Evolutionary conservation across 2,888 invertebrate genomes (phyloP).

Genomic region (Zeuzera pyrina): DNA sequence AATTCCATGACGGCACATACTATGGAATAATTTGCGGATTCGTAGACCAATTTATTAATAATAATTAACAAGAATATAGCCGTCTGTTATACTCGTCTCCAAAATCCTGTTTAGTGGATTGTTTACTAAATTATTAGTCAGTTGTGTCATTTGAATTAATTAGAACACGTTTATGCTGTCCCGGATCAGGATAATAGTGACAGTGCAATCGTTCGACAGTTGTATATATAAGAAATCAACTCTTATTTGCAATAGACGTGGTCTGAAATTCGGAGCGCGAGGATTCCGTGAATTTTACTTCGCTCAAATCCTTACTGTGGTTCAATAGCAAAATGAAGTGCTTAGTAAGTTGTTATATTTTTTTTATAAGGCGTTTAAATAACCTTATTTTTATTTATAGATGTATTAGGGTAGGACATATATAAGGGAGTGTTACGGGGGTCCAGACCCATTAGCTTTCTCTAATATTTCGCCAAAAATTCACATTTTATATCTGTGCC

Average conservation of each 20-base stretch:
- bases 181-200: no score
- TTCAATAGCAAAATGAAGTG: constrained; percentile 9
- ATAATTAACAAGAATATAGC: no score
- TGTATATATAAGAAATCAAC: background rate
- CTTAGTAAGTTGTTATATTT: constrained; percentile 7
- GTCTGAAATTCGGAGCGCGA: background rate
- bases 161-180: background rate
- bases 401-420: background rate
- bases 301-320: no score
- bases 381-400: background rate
- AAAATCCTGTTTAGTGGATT: background rate
- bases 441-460: no score
- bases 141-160: background rate
- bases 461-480: no score
- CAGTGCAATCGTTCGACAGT: no score
- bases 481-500: no score
- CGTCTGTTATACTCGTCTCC: background rate
- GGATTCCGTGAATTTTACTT: background rate
- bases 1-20: no score
- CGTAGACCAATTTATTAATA: no score
- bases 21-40: no score
- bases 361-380: constrained; percentile 3
- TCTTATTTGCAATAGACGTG: constrained; percentile 1
- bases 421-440: no score
- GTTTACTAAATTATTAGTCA: background rate